phyloP scores from a whole-genome alignment of 2,113 vertebrate genomes.

The Empidonax traillii region DNA sequence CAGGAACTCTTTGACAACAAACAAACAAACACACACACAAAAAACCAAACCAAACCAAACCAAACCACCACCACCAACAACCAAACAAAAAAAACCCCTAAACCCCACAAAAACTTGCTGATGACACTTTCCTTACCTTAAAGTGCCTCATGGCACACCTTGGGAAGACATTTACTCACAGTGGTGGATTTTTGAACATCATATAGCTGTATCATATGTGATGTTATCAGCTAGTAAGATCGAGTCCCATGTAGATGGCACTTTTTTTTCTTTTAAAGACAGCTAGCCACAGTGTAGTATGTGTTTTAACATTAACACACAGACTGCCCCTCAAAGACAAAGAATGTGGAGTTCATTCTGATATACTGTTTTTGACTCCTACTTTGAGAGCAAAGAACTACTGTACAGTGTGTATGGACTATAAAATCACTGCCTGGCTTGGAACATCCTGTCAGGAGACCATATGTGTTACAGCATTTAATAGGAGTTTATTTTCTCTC shows the following conservation, averaged over 20 bases:
- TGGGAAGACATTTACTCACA: background rate
- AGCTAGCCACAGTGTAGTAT: background rate
- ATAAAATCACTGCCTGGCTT: background rate
- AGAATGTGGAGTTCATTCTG: background rate
- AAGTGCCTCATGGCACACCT: background rate
- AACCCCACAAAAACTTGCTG: background rate
- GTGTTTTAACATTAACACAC: background rate
- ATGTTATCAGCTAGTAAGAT: background rate
- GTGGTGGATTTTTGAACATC: background rate
- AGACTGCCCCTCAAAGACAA: background rate
- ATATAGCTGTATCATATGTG: rapidly evolving
- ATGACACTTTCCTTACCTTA: background rate
- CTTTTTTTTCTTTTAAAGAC: background rate
- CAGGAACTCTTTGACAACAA: background rate
- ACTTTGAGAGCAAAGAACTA: background rate
- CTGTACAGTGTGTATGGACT: background rate
- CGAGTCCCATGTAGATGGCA: background rate
- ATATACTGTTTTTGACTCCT: background rate
- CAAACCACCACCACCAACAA: no score
- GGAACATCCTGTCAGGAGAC: conserved; percentile 29
- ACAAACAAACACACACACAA: background rate
- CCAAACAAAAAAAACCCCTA: background rate
- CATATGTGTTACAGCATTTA: conserved; percentile 23
- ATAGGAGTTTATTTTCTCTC: background rate
- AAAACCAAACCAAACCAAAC: background rate